Evolutionary conservation across 2,797 vertebrate genomes (phyloP).

Genomic region (Sus cebifrons): DNA sequence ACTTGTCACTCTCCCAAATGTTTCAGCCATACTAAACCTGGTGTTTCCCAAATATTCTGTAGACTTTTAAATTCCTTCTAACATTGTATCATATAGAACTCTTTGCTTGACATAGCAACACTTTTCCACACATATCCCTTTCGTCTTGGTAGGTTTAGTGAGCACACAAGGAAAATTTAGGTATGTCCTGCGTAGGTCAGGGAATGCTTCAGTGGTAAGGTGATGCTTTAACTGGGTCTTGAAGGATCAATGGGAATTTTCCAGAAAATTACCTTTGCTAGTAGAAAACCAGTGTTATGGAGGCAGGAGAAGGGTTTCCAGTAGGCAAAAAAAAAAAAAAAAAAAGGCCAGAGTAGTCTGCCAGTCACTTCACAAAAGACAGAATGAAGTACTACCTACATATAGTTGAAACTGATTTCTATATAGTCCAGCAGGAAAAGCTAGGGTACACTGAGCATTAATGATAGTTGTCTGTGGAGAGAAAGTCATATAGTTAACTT

Average conservation of each 20-base stretch:
- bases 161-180: not conserved
- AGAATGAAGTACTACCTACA: not conserved
- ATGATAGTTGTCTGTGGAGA: not conserved
- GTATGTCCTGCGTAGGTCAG: not conserved
- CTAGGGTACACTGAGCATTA: not conserved
- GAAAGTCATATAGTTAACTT: not conserved
- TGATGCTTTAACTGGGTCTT: not conserved
- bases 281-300: not conserved
- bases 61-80: not conserved
- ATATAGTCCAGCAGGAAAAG: not conserved
- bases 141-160: constrained; percentile 16
- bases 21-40: not conserved
- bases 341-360: not conserved
- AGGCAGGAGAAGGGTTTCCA: not conserved
- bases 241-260: not conserved
- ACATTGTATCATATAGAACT: not conserved
- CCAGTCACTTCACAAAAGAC: not conserved
- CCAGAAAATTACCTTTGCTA: not conserved
- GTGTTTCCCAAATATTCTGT: not conserved
- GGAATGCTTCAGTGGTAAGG: not conserved
- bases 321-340: not conserved
- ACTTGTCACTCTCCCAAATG: not conserved
- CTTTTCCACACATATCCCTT: not conserved
- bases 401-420: constrained; percentile 29
- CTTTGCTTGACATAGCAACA: not conserved